These are phyloP conservation scores for Gibbula magus DNA, from an alignment of 2,888 invertebrate genomes.

Conservation along the genomic window DNA sequence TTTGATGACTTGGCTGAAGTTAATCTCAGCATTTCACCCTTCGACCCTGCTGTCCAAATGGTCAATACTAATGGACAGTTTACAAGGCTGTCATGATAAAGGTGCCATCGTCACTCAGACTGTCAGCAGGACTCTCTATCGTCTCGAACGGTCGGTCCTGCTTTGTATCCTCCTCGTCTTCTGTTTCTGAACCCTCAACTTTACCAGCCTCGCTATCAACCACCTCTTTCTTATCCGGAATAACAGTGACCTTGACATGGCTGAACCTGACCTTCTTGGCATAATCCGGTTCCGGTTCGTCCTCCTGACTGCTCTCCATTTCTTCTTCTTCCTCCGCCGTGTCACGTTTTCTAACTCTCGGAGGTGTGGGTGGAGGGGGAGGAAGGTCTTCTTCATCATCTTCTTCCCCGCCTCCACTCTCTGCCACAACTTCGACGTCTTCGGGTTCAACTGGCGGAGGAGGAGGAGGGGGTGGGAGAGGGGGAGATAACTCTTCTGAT, in stretches of 20 bases:
- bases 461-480: not conserved
- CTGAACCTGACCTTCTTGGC: conserved; percentile 58
- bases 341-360: not conserved
- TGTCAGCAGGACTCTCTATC: not conserved
- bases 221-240: not conserved
- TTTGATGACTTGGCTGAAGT: too few relatives aligned
- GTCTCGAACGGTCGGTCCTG: not conserved
- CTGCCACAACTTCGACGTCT: not conserved
- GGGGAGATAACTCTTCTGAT: not conserved
- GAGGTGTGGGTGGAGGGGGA: not conserved
- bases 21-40: too few relatives aligned
- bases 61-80: too few relatives aligned
- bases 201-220: not conserved
- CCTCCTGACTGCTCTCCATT: not conserved
- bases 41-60: too few relatives aligned
- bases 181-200: not conserved
- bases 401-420: not conserved
- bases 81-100: conserved; percentile 29
- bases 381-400: conserved; percentile 32
- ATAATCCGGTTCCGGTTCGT: conserved; percentile 61
- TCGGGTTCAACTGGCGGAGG: not conserved
- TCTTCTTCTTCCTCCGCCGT: not conserved
- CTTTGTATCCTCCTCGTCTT: not conserved
- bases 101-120: not conserved
- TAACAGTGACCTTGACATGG: not conserved